phyloP scores from a whole-genome alignment of 2,113 vertebrate species.

The Brachyhypopomus gauderio region DNA sequence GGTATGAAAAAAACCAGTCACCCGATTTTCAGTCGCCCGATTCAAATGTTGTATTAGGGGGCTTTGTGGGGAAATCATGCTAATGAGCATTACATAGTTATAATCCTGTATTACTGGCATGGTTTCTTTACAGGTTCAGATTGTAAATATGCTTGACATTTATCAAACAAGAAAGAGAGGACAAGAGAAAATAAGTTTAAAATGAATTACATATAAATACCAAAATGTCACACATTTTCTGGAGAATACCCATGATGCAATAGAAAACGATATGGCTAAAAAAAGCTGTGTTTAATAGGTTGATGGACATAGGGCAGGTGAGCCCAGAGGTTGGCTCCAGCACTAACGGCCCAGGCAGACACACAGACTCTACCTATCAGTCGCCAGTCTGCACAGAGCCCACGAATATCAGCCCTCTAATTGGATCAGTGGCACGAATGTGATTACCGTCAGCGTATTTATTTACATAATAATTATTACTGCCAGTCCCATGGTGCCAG shows the following conservation, averaged over 20 bases:
- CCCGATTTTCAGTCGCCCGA: too few relatives aligned
- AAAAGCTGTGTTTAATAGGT: slow-evolving; percentile 34
- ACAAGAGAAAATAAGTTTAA: too few relatives aligned
- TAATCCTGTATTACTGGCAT: too few relatives aligned
- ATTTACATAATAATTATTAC: slow-evolving; percentile 88
- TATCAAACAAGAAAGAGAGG: too few relatives aligned
- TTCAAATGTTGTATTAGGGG: too few relatives aligned
- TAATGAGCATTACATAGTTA: too few relatives aligned
- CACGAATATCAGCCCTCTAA: slow-evolving; percentile 75
- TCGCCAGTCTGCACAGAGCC: slow-evolving; percentile 68
- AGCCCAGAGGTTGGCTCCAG: slow-evolving; percentile 54
- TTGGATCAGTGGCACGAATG: slow-evolving; percentile 81
- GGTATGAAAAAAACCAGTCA: too few relatives aligned
- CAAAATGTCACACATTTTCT: neutral
- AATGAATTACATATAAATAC: neutral
- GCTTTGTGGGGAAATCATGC: too few relatives aligned
- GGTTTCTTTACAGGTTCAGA: too few relatives aligned
- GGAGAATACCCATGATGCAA: neutral
- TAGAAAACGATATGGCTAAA: neutral
- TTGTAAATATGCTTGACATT: too few relatives aligned
- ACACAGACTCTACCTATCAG: slow-evolving; percentile 73
- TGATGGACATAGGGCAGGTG: slow-evolving; percentile 48
- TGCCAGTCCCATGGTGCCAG: slow-evolving; percentile 64
- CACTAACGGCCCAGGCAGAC: slow-evolving; percentile 59
- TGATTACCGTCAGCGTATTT: slow-evolving; percentile 82